Evolutionary conservation across 2,888 invertebrate genomes (phyloP).

Genomic region (Hemistola chrysoprasaria): DNA sequence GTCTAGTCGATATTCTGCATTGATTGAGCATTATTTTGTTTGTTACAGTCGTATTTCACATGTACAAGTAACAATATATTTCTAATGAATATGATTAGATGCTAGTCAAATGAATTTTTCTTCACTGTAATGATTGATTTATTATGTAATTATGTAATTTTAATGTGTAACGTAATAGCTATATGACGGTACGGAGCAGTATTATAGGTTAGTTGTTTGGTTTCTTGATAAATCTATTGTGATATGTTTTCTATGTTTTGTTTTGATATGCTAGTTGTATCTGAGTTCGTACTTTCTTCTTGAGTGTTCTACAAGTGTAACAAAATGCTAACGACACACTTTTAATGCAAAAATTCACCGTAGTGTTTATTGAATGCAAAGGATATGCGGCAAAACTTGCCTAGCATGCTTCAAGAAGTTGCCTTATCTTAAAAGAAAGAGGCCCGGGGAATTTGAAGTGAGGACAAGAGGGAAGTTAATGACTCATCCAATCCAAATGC

Average conservation of each 20-base stretch:
- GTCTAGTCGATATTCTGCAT: background rate
- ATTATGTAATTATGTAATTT: slow-evolving; percentile 57
- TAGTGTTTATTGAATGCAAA: too few relatives aligned
- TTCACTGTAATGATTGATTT: slow-evolving; percentile 61
- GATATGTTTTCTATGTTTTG: slow-evolving; percentile 56
- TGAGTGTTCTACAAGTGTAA: too few relatives aligned
- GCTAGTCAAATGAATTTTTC: slow-evolving; percentile 77
- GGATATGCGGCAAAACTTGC: too few relatives aligned
- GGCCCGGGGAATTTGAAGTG: too few relatives aligned
- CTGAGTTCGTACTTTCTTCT: too few relatives aligned
- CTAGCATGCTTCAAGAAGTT: too few relatives aligned
- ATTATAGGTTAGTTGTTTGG: slow-evolving; percentile 78
- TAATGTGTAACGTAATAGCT: slow-evolving; percentile 55
- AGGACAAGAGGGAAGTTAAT: too few relatives aligned
- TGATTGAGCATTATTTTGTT: background rate
- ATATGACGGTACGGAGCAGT: slow-evolving; percentile 67
- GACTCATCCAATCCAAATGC: too few relatives aligned
- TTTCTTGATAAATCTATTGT: slow-evolving; percentile 65
- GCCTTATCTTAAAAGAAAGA: too few relatives aligned
- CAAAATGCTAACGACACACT: too few relatives aligned
- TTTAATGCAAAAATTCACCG: too few relatives aligned
- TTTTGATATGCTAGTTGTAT: slow-evolving; percentile 51
- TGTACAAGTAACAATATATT: slow-evolving; percentile 1
- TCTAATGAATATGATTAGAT: slow-evolving; percentile 57
- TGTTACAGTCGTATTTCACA: slow-evolving; percentile 9